Percentiles rank a stretch among this genome's conserved stretches.
Conservation (phyloP, 2,888 invertebrate species). For the Malthinus flaveolus region DNA sequence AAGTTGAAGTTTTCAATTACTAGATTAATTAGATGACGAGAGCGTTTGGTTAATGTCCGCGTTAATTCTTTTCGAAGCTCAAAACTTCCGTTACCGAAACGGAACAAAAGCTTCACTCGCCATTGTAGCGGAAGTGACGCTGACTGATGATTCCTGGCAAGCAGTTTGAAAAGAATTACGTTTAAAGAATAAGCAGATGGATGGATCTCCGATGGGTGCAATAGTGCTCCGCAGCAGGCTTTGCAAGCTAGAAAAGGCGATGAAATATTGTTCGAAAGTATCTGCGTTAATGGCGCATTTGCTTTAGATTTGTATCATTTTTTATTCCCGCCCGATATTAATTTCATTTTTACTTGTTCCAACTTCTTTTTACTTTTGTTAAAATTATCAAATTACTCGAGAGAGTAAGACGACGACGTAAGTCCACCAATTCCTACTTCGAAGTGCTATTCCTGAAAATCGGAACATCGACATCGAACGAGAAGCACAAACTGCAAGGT, state of each 20-base stretch:
- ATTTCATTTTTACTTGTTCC: not conserved
- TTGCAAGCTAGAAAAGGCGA: slow-evolving; percentile 43
- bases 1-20: slow-evolving; percentile 48
- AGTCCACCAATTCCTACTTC: too few species aligned
- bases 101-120: slow-evolving; percentile 50
- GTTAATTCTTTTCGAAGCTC: slow-evolving; percentile 47
- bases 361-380: too few species aligned
- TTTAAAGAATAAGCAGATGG: slow-evolving; percentile 52
- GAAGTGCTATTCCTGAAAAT: too few species aligned
- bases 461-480: too few species aligned
- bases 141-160: slow-evolving; percentile 53
- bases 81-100: slow-evolving; percentile 39
- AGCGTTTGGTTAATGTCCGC: slow-evolving; percentile 46
- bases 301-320: slow-evolving; percentile 38
- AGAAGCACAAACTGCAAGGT: too few species aligned
- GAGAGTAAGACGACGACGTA: too few species aligned
- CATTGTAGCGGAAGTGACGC: slow-evolving; percentile 55
- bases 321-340: slow-evolving; percentile 25
- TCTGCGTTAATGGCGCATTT: slow-evolving; percentile 48
- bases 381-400: too few species aligned
- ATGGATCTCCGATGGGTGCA: slow-evolving; percentile 50
- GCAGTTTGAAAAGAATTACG: slow-evolving; percentile 51
- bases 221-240: slow-evolving; percentile 42
- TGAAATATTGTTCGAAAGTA: slow-evolving; percentile 48
- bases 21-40: slow-evolving; percentile 50